Evolutionary conservation across 2,113 vertebrate species (phyloP), one percentile per base, ranked within the genome.

Genomic region (Dasyornis broadbenti): DNA sequence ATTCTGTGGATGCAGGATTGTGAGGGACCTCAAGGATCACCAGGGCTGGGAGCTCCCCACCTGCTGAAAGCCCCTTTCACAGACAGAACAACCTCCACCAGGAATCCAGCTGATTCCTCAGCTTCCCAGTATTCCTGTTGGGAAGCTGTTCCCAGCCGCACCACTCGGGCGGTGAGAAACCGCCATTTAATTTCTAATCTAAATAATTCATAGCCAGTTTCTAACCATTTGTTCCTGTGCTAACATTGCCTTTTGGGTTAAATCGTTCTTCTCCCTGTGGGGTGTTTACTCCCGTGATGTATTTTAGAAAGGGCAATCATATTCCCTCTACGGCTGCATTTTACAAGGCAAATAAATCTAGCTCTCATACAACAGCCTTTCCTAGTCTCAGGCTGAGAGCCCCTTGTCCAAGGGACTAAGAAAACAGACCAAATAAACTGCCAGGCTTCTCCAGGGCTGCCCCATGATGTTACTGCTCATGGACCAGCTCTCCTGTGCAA

Each of bases 141-240:
- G 69, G 81, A 91, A 92, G 52, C 64, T 30, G 35, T n/a, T 92
- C 65, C 80, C 81, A 80, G 24, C 53, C 66, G 88, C 54, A 17
- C 56, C 87, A n/a, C 86, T n/a, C 12, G n/a, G 47, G 73, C 1
- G 0, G 76, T 86, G 64, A 65, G 83, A 82, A 92, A 75, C 69
- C 53, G 72, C 84, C 77, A 27, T 84, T 84, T 92, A 75, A 94
- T 92, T 95, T 76, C 89, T 57, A 26, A 87, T 65, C 65, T 95
- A 89, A 95, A 95, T 95, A 95, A 96, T 95, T 94, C 94, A 91
- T 35, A 89, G 89, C 57, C 57, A 53, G 86, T 92, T 94, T 94
- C 90, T 53, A 89, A 84, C 69, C 69, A 82, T 89, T 94, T 95
- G 81, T 68, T 96, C 84, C 73, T 89, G 77, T 75, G 65, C 81